Evolutionary conservation across 2,888 invertebrate genomes (phyloP).

Genomic region (Nymphalis polychloros): DNA sequence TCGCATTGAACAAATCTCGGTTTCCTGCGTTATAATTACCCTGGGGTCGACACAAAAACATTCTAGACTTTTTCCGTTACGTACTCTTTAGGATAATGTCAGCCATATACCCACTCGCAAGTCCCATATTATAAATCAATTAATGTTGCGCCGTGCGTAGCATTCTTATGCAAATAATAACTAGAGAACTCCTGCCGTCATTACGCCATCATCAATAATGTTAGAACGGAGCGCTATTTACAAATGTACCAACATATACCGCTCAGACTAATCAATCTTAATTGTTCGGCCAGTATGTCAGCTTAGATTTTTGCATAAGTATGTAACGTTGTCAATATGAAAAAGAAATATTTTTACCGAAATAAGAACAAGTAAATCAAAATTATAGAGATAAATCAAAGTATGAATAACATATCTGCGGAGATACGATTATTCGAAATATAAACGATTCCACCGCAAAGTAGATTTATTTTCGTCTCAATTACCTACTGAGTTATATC

Average conservation of each 20-base stretch:
- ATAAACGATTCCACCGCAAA: background rate
- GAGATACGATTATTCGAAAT: too few relatives aligned
- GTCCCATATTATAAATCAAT: conserved; percentile 9
- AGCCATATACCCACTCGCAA: background rate
- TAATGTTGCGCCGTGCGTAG: conserved; percentile 10
- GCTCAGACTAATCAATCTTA: background rate
- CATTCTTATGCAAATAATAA: conserved; percentile 21
- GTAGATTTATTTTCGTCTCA: background rate
- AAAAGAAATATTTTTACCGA: background rate
- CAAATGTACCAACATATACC: conserved; percentile 4
- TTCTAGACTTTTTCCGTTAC: conserved; percentile 6
- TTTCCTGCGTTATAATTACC: conserved; percentile 4
- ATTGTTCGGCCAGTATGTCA: background rate
- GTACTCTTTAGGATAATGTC: background rate
- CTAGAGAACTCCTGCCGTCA: conserved; percentile 14
- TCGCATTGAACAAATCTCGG: background rate
- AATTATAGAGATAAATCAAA: too few relatives aligned
- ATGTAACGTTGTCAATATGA: background rate
- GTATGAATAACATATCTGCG: too few relatives aligned
- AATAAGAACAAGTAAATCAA: too few relatives aligned
- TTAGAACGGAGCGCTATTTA: conserved; percentile 1
- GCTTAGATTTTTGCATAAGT: background rate
- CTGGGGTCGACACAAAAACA: conserved; percentile 15
- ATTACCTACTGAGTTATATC: background rate
- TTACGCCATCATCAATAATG: conserved; percentile 23